Percentiles rank a stretch among this genome's conserved stretches.
phyloP scores from a whole-genome alignment of 2,888 invertebrate species.

The Brachyptera putata region DNA sequence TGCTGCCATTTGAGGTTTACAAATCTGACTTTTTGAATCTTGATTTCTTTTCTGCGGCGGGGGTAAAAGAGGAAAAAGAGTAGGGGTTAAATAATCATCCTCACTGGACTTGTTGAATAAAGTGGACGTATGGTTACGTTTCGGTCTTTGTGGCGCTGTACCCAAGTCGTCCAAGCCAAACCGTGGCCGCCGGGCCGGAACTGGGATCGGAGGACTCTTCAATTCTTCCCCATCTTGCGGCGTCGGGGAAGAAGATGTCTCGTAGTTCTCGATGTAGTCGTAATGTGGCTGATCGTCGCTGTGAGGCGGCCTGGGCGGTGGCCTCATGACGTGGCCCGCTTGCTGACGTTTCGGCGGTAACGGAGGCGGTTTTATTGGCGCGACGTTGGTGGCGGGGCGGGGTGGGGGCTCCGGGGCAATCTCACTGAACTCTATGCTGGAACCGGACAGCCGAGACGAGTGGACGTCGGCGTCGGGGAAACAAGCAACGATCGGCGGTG shows the following conservation, averaged over 20 bases:
- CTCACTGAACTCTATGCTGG: constrained; percentile 43
- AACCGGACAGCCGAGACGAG: constrained; percentile 36
- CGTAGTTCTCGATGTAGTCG: constrained; percentile 52
- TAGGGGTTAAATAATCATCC: constrained; percentile 63
- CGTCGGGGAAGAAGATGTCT: constrained; percentile 38
- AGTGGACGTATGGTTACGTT: constrained; percentile 42
- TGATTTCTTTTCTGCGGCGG: constrained; percentile 43
- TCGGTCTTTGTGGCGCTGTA: constrained; percentile 45
- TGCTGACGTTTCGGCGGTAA: constrained; percentile 66
- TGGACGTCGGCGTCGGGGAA: constrained; percentile 37
- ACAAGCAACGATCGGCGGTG: constrained; percentile 29
- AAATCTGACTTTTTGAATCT: constrained; percentile 16
- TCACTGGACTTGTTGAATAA: constrained; percentile 54
- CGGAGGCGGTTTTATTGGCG: constrained; percentile 65
- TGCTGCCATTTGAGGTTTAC: no score
- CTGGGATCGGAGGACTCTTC: constrained; percentile 57
- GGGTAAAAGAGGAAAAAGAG: constrained; percentile 57
- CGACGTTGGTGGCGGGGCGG: constrained; percentile 57
- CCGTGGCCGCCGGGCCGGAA: constrained; percentile 54
- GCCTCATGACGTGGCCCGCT: constrained; percentile 54
- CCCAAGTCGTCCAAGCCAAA: constrained; percentile 46
- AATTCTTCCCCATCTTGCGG: constrained; percentile 37
- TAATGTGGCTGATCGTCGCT: constrained; percentile 51
- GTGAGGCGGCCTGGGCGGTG: constrained; percentile 63
- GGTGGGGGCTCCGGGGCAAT: constrained; percentile 63